Evolutionary conservation across 2,888 invertebrate genomes (phyloP).

Genomic region (Alviniconcha strummeri): DNA sequence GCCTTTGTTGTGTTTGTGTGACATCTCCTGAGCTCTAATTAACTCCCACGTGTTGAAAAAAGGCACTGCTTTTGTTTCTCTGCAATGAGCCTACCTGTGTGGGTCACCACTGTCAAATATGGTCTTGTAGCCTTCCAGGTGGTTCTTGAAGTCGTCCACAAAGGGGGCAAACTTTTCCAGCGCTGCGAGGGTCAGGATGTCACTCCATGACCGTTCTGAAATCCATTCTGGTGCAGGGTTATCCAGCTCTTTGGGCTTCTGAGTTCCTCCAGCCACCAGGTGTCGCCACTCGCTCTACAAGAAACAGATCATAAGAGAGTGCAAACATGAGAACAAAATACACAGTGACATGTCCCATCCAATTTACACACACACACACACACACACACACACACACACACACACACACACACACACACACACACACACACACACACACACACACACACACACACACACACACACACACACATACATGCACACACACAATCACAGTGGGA

Average conservation of each 20-base stretch:
- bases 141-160: slow-evolving; percentile 78
- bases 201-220: slow-evolving; percentile 71
- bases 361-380: too few relatives aligned
- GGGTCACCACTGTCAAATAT: slow-evolving; percentile 74
- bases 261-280: slow-evolving; percentile 72
- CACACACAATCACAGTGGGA: too few relatives aligned
- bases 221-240: slow-evolving; percentile 74
- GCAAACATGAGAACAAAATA: too few relatives aligned
- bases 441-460: too few relatives aligned
- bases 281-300: slow-evolving; percentile 72
- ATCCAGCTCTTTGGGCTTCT: slow-evolving; percentile 72
- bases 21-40: too few relatives aligned
- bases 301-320: too few relatives aligned
- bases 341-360: too few relatives aligned
- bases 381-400: too few relatives aligned
- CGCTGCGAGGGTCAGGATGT: slow-evolving; percentile 69
- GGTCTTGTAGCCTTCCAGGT: slow-evolving; percentile 64
- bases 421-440: too few relatives aligned
- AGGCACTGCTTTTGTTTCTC: neutral
- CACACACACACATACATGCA: too few relatives aligned
- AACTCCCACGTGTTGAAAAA: neutral
- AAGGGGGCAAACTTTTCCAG: slow-evolving; percentile 67
- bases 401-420: too few relatives aligned
- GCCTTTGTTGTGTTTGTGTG: too few relatives aligned
- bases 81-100: slow-evolving; percentile 60